Base-by-base conservation (phyloP, 2,888 invertebrate species). In the Osmoderma eremita region DNA sequence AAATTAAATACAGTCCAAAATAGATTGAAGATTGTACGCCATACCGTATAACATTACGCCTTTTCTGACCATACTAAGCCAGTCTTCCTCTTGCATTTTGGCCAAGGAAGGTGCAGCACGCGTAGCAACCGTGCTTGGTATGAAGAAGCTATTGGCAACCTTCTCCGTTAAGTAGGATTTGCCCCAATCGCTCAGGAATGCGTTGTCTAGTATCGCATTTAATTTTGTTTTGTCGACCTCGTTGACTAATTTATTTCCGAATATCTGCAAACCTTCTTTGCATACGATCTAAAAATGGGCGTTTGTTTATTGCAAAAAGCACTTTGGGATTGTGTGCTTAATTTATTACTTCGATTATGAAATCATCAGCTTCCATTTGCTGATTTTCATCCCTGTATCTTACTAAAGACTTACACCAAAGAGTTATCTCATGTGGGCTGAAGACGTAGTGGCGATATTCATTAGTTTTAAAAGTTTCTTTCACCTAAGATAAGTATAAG, bases 231-330 rank as follows among this genome's bases (percentile, higher is more conserved):
- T 86, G 69, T 93, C 90, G 20, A 90, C 88, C 3, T 85, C 84
- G 17, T 85, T 87, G 1, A 88, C 86, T 18, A 96, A 82, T 72
- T 91, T 86, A 78, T 94, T 92, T 71, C 88, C 85, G 80, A 96
- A 95, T 76, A 92, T 85, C 68, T 90, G 84, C 66, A 88, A 83
- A 1, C 91, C 90, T 85, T 96, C 95, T 73, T 93, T 89, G 30
- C 87, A 83, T 73, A 93, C 84, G 2, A 90, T 88, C 89, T 93
- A 79, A 36, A 79, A 48, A 54, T 22, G 0, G 2, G n/a, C 0
- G 42, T 39, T 8, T 22, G 12, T 22, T 42, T 22, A 56, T 42
- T 15, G 22, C 1, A 1, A 18, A 12, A 13, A 12, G 2, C 6
- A 1, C 1, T 30, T 51, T n/a, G 8, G 30, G 6, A 30, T 30